Evolutionary conservation across 2,797 vertebrate genomes (phyloP).

Genomic region (Knipowitschia caucasica): DNA sequence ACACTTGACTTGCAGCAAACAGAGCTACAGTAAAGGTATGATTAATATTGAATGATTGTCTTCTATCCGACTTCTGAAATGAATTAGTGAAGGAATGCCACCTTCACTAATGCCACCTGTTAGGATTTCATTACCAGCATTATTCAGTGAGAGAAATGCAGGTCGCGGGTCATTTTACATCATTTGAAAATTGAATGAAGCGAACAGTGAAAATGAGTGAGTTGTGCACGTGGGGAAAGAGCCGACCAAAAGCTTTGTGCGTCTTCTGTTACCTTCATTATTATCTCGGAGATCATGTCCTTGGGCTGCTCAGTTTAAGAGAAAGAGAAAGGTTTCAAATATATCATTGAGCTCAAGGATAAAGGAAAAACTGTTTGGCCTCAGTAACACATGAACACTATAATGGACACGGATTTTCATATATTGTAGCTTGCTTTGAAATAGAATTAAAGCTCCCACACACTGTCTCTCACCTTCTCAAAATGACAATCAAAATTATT

Average conservation of each 20-base stretch:
- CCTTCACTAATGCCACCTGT: constrained; percentile 78
- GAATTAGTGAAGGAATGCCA: constrained; percentile 78
- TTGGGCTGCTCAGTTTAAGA: constrained; percentile 77
- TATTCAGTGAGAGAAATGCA: constrained; percentile 69
- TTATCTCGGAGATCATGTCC: constrained; percentile 76
- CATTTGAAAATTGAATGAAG: constrained; percentile 79
- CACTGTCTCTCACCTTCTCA: no score
- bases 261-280: constrained; percentile 82
- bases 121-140: constrained; percentile 65
- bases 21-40: constrained; percentile 84
- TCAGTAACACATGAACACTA: no score
- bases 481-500: no score
- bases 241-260: constrained; percentile 79
- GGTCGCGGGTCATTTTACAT: constrained; percentile 76
- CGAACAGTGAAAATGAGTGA: constrained; percentile 74
- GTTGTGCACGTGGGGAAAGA: constrained; percentile 74
- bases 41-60: constrained; percentile 84
- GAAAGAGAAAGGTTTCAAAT: constrained; percentile 81
- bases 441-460: no score
- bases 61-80: constrained; percentile 74
- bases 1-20: constrained; percentile 73
- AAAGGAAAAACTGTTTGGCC: no score
- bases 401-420: no score
- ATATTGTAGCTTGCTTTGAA: no score
- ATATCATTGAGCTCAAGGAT: constrained; percentile 81